A percentile compares a stretch with the other conserved stretches of the same genome.
Evolutionary conservation across 2,113 vertebrate genomes (phyloP).

Genomic region (Noturus placidus): DNA sequence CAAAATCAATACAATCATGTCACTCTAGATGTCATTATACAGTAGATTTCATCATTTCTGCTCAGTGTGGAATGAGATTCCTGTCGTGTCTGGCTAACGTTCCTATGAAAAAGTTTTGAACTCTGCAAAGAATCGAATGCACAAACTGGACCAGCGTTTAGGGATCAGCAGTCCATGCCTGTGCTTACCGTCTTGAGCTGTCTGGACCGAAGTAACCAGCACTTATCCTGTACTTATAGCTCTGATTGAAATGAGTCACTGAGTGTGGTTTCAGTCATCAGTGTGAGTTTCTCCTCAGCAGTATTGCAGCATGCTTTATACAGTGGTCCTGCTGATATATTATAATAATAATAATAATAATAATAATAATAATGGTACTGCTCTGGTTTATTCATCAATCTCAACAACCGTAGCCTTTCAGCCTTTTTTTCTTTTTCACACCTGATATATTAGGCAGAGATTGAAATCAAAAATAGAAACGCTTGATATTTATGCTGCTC

Average conservation of each 20-base stretch:
- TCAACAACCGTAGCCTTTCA: neutral
- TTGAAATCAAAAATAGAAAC: neutral
- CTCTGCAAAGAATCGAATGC: neutral
- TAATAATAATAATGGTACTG: neutral
- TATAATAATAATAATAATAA: neutral
- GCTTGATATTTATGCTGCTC: neutral
- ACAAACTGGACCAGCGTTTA: neutral
- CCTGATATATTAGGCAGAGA: neutral
- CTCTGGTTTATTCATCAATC: neutral
- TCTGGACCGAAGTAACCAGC: neutral
- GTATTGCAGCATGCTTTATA: neutral
- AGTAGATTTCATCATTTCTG: neutral
- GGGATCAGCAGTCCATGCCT: neutral
- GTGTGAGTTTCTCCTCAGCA: neutral
- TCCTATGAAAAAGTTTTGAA: neutral
- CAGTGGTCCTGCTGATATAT: neutral
- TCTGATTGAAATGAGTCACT: neutral
- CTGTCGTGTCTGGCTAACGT: neutral
- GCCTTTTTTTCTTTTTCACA: neutral
- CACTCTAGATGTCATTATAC: neutral
- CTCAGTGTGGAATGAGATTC: neutral
- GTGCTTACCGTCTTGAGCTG: neutral
- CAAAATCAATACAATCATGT: neutral
- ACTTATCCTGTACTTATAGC: neutral
- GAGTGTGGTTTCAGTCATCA: neutral